phyloP scores from a whole-genome alignment of 2,888 invertebrate species.

The Agapetus fuscipes region DNA sequence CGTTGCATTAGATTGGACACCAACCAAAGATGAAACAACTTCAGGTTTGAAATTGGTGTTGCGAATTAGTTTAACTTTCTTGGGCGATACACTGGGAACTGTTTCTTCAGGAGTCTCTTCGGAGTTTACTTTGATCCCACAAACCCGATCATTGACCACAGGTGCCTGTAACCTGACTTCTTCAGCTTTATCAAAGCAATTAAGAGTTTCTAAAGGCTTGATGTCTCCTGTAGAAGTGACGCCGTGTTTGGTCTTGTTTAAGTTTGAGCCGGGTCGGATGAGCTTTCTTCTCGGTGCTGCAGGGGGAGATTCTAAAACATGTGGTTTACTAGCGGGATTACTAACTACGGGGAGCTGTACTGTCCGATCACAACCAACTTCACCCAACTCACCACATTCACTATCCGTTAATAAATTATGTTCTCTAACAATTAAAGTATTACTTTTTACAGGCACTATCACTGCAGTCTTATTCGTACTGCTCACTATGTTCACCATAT shows the following conservation, averaged over 20 bases:
- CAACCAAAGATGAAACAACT: not conserved
- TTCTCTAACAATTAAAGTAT: conserved; percentile 12
- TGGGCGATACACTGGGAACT: conserved; percentile 6
- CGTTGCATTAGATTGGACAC: not conserved
- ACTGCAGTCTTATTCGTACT: conserved; percentile 13
- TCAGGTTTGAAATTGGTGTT: conserved; percentile 7
- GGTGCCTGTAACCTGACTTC: too few species aligned
- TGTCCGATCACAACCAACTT: conserved; percentile 7
- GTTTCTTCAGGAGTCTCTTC: not conserved
- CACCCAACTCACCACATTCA: too few species aligned
- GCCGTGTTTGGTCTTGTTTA: not conserved
- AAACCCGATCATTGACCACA: not conserved
- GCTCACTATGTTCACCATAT: conserved; percentile 13
- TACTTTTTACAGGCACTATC: conserved; percentile 17
- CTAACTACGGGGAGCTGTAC: conserved; percentile 7
- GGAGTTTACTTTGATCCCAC: not conserved
- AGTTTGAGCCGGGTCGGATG: conserved; percentile 5
- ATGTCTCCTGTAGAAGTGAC: too few species aligned
- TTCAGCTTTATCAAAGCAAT: too few species aligned
- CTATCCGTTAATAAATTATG: conserved; percentile 6
- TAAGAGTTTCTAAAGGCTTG: too few species aligned
- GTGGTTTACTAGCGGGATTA: conserved; percentile 1
- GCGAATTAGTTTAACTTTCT: conserved; percentile 16
- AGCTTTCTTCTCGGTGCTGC: conserved; percentile 13
- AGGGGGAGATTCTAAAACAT: too few species aligned